These are phyloP conservation scores for Trimorus sp. DNA, from an alignment of 2,888 invertebrate genomes.

Conservation along the genomic window DNA sequence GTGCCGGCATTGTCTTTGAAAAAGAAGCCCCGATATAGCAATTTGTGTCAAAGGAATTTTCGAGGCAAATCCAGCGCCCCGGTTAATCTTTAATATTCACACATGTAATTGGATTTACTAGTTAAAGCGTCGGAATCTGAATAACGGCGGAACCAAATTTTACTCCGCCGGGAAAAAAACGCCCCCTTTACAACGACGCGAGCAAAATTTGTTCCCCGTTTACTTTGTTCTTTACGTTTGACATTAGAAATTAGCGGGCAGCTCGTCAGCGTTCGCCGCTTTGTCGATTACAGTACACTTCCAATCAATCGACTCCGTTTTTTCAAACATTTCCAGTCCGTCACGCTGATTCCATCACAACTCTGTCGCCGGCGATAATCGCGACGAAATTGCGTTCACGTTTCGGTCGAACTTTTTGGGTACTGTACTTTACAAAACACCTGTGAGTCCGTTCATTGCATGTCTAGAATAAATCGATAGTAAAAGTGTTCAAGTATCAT, in stretches of 20 bases:
- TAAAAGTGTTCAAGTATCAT: conserved; percentile 31
- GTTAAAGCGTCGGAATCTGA: conserved; percentile 61
- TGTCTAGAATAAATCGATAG: conserved; percentile 22
- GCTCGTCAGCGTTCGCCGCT: too few relatives aligned
- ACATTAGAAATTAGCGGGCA: too few relatives aligned
- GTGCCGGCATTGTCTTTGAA: conserved; percentile 16
- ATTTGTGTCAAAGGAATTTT: conserved; percentile 19
- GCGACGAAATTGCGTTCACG: background rate
- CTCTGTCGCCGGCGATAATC: background rate
- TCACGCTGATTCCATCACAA: too few relatives aligned
- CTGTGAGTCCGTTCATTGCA: background rate
- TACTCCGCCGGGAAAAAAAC: too few relatives aligned
- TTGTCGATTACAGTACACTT: too few relatives aligned
- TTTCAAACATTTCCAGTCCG: too few relatives aligned
- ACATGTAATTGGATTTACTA: conserved; percentile 38
- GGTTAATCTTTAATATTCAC: conserved; percentile 41
- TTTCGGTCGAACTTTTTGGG: background rate
- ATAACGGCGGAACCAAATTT: background rate
- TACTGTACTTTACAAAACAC: conserved; percentile 29
- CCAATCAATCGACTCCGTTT: too few relatives aligned
- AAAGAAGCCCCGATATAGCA: conserved; percentile 34
- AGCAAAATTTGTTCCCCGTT: too few relatives aligned
- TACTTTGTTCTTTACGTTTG: too few relatives aligned
- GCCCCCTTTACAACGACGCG: too few relatives aligned
- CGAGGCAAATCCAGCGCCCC: conserved; percentile 52